Conservation (phyloP, 1,140 invertebrate genomes). For the Drosophila virilis region DNA sequence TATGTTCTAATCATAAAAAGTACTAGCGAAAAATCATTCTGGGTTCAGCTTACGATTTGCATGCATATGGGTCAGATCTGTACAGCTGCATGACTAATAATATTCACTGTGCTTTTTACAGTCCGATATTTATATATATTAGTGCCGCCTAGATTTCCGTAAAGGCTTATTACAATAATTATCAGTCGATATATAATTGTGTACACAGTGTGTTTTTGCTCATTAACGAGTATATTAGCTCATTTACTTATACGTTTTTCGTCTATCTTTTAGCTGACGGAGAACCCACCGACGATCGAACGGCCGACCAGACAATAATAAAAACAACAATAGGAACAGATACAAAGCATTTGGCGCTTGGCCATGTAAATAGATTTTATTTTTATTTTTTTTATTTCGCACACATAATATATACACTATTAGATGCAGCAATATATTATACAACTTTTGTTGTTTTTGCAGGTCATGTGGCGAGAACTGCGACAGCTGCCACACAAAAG, state of each 20-base stretch:
- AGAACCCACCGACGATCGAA: constrained; percentile 41
- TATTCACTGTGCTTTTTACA: neutral
- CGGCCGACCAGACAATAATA: constrained; percentile 6
- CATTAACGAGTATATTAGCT: constrained; percentile 42
- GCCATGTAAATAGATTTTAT: constrained; percentile 49
- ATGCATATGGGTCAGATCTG: neutral
- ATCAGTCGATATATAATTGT: neutral
- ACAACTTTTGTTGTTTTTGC: constrained; percentile 48
- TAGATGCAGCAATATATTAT: constrained; percentile 37
- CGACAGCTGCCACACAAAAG: constrained; percentile 50
- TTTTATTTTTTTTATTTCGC: constrained; percentile 15
- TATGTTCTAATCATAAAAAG: too few relatives aligned
- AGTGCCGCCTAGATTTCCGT: neutral
- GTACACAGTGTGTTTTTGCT: constrained; percentile 15
- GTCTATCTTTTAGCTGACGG: constrained; percentile 10
- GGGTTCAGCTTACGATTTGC: neutral
- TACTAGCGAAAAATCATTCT: too few relatives aligned
- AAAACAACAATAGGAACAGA: constrained; percentile 23
- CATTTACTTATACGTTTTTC: constrained; percentile 30
- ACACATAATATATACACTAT: constrained; percentile 15
- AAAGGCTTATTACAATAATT: too few relatives aligned
- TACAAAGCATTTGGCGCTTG: constrained; percentile 43
- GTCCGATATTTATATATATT: neutral
- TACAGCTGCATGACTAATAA: neutral
- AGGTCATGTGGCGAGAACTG: constrained; percentile 47